Conservation (phyloP, 2,113 vertebrate genomes). For the Willisornis vidua region DNA sequence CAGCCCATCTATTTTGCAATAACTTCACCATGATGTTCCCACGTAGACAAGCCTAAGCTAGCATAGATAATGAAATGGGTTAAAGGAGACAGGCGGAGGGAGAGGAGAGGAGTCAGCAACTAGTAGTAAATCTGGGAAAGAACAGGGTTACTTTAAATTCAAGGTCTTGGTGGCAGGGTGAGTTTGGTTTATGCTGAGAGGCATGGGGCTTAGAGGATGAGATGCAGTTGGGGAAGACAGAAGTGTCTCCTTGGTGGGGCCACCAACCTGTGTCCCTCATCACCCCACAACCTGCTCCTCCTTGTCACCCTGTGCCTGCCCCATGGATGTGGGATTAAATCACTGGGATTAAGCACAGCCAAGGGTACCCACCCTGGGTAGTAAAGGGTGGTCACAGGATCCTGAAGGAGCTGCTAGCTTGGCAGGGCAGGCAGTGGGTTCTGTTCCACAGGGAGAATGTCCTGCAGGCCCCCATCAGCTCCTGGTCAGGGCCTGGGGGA, state of each 20-base stretch:
- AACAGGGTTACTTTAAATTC: slow-evolving; percentile 49
- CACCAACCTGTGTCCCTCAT: neutral
- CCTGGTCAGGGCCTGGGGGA: neutral
- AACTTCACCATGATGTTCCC: slow-evolving; percentile 62
- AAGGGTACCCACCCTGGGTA: neutral
- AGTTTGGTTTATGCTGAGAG: neutral
- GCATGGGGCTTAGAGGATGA: neutral
- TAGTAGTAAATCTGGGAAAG: slow-evolving; percentile 52
- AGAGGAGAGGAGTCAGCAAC: slow-evolving; percentile 61
- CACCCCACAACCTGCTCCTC: neutral
- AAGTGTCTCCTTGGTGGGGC: neutral
- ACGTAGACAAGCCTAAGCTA: slow-evolving; percentile 71
- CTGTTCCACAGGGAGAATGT: neutral
- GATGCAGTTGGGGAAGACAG: neutral
- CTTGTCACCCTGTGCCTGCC: neutral
- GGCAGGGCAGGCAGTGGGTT: neutral
- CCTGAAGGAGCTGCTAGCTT: neutral
- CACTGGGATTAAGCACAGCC: neutral
- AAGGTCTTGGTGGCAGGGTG: slow-evolving; percentile 15
- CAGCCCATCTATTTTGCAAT: slow-evolving; percentile 69
- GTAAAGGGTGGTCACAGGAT: neutral
- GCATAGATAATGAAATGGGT: slow-evolving; percentile 72
- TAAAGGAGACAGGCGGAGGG: slow-evolving; percentile 63
- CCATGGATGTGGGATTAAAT: neutral
- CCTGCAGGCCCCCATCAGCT: neutral